Conservation (phyloP, 1,140 invertebrate species). For the Phymastichus coffea region DNA sequence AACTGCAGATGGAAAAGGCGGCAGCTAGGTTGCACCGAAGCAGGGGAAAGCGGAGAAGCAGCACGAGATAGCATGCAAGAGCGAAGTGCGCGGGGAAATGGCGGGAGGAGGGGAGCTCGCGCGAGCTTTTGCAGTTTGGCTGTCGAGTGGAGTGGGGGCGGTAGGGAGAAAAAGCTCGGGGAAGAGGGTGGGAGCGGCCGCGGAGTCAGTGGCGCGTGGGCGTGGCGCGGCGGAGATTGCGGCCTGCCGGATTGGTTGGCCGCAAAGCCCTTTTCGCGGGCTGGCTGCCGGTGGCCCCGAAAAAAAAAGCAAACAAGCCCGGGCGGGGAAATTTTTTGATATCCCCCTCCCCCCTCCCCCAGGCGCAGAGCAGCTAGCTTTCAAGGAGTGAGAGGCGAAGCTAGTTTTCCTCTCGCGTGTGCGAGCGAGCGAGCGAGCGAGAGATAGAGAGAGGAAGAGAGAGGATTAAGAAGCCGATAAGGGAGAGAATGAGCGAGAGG, state of each 20-base stretch:
- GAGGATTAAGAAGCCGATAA: slow-evolving; percentile 40
- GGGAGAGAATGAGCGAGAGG: slow-evolving; percentile 28
- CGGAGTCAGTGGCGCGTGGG: slow-evolving; percentile 50
- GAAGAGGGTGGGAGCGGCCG: slow-evolving; percentile 38
- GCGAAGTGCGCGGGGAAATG: slow-evolving; percentile 6
- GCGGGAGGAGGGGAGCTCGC: neutral
- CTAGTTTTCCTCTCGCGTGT: too few species aligned
- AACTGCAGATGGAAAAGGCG: too few species aligned
- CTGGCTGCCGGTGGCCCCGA: slow-evolving; percentile 32
- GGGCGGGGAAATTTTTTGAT: slow-evolving; percentile 53
- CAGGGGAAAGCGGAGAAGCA: neutral
- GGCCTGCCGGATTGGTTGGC: slow-evolving; percentile 49
- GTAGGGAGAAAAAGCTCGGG: slow-evolving; percentile 34
- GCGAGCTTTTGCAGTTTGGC: too few species aligned
- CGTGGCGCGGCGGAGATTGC: slow-evolving; percentile 49
- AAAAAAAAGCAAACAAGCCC: slow-evolving; percentile 3
- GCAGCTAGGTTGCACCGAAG: too few species aligned
- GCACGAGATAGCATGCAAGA: neutral
- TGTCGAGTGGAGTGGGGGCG: neutral
- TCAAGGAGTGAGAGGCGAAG: too few species aligned
- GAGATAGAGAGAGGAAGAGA: too few species aligned
- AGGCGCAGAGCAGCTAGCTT: too few species aligned
- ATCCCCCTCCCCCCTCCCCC: too few species aligned
- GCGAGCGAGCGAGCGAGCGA: too few species aligned
- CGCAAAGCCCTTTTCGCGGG: slow-evolving; percentile 40